Evolutionary conservation across 1,140 invertebrate species (phyloP).

Genomic region (Lepidostoma basale): DNA sequence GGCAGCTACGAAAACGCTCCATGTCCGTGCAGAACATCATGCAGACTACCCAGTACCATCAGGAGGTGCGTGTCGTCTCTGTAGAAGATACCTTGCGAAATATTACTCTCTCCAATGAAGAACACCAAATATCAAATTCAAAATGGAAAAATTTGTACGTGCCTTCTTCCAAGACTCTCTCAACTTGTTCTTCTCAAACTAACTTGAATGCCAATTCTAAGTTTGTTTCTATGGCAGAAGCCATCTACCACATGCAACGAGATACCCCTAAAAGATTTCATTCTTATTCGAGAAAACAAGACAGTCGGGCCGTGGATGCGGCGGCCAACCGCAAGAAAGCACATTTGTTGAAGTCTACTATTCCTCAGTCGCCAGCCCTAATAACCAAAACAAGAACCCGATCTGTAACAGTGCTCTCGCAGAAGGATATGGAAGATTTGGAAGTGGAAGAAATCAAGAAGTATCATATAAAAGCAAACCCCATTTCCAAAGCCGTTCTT

Average conservation of each 20-base stretch:
- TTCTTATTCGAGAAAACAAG: slow-evolving; percentile 46
- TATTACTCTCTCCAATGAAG: background rate
- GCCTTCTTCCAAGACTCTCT: background rate
- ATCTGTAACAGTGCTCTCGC: slow-evolving; percentile 44
- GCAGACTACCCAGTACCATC: slow-evolving; percentile 21
- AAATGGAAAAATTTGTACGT: slow-evolving; percentile 2
- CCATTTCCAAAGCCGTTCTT: slow-evolving; percentile 46
- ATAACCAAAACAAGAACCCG: slow-evolving; percentile 50
- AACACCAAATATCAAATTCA: background rate
- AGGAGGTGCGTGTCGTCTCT: too few species aligned
- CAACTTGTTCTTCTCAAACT: slow-evolving; percentile 16
- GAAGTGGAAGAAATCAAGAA: slow-evolving; percentile 51
- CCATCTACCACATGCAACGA: slow-evolving; percentile 53
- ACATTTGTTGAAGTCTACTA: slow-evolving; percentile 48
- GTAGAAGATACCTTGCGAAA: background rate
- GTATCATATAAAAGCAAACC: slow-evolving; percentile 50
- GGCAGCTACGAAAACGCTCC: slow-evolving; percentile 30
- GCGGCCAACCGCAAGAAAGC: slow-evolving; percentile 37
- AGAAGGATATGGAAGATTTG: slow-evolving; percentile 49
- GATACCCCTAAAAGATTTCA: slow-evolving; percentile 56
- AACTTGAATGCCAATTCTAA: slow-evolving; percentile 35
- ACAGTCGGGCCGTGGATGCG: slow-evolving; percentile 42
- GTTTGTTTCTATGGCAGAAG: slow-evolving; percentile 56
- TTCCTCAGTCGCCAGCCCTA: slow-evolving; percentile 53
- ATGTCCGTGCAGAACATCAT: slow-evolving; percentile 36